A percentile compares a stretch with the other conserved stretches of the same genome.
Conservation (phyloP, 2,888 invertebrate species). For the Micoletzkya japonica region DNA sequence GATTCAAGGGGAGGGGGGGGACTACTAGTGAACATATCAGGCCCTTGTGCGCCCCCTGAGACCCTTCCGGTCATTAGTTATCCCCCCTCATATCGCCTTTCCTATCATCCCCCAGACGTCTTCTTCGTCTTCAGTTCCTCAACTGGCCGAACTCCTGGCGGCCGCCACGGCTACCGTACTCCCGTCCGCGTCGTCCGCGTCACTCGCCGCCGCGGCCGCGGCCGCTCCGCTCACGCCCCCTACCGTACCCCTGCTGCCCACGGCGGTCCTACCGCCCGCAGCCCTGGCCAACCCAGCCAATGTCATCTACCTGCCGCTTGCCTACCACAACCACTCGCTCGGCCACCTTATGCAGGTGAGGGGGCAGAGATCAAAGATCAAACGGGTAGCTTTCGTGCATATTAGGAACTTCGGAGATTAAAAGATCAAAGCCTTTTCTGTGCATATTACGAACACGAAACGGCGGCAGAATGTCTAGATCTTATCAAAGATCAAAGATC, state of each 20-base stretch:
- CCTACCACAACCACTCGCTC: constrained; percentile 12
- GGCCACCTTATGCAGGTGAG: neutral
- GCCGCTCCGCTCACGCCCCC: neutral
- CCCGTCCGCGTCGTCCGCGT: neutral
- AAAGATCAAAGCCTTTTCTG: neutral
- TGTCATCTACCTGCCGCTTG: constrained; percentile 25
- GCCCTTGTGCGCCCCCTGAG: no score
- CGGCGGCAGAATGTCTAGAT: neutral
- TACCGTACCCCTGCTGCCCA: constrained; percentile 1
- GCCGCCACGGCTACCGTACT: neutral
- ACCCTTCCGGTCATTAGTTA: no score
- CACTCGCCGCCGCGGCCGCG: neutral
- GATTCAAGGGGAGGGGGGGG: no score
- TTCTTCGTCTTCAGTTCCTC: no score
- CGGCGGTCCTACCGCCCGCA: neutral
- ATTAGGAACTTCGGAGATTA: neutral
- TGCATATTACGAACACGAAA: neutral
- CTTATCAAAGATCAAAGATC: neutral
- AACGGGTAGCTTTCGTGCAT: neutral
- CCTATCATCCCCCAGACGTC: no score
- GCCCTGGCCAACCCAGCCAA: neutral
- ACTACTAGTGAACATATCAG: no score
- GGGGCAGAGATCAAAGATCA: neutral
- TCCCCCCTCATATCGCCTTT: no score
- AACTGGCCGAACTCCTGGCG: neutral